phyloP scores from a whole-genome alignment of 2,888 invertebrate genomes.

The Baccha elongata region DNA sequence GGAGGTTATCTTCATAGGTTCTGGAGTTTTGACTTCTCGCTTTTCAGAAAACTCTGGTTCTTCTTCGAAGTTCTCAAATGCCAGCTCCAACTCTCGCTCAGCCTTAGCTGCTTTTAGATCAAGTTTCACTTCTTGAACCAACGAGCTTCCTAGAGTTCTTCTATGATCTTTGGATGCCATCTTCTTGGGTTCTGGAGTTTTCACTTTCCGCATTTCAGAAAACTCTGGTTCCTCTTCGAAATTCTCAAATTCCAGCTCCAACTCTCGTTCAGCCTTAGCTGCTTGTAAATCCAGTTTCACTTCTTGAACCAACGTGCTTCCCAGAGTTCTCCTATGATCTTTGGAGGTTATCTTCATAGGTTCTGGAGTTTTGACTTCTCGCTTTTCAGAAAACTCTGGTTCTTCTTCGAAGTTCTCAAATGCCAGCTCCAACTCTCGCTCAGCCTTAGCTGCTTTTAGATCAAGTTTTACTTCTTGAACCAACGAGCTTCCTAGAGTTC shows the following conservation, averaged over 20 bases:
- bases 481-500: constrained; percentile 26
- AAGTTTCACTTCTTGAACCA: neutral
- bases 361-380: constrained; percentile 27
- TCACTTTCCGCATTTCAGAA: neutral
- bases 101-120: constrained; percentile 32
- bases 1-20: neutral
- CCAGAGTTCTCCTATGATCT: constrained; percentile 38
- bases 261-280: constrained; percentile 33
- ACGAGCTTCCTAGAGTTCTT: constrained; percentile 20
- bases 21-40: constrained; percentile 23
- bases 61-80: constrained; percentile 50
- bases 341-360: neutral
- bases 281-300: constrained; percentile 11
- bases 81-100: constrained; percentile 24
- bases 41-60: constrained; percentile 2
- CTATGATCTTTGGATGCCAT: neutral
- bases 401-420: constrained; percentile 52
- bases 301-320: neutral
- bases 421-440: constrained; percentile 27
- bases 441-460: constrained; percentile 24
- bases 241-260: constrained; percentile 46
- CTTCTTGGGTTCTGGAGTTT: constrained; percentile 44
- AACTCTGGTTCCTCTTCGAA: constrained; percentile 46
- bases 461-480: constrained; percentile 9
- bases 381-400: neutral